Conservation (phyloP, 2,888 invertebrate genomes). For the Meteorus colon region DNA sequence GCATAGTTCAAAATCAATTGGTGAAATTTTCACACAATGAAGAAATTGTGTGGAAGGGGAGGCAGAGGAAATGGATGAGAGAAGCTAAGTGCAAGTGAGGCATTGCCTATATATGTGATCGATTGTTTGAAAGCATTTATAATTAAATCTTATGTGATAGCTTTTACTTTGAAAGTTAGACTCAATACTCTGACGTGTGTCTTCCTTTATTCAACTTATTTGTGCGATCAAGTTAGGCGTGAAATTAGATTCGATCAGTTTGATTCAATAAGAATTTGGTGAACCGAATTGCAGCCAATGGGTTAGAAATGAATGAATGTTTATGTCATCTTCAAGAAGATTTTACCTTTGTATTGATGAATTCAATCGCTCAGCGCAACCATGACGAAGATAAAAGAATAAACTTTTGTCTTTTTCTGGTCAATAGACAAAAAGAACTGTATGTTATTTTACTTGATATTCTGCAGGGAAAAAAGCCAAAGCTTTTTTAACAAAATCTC, state of each 20-base stretch:
- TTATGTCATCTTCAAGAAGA: background rate
- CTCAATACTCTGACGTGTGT: background rate
- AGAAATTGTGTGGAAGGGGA: background rate
- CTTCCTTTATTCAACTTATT: background rate
- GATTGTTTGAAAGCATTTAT: background rate
- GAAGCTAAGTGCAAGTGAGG: background rate
- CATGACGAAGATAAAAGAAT: too few species aligned
- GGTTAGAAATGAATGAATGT: background rate
- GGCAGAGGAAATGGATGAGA: background rate
- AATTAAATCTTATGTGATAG: conserved; percentile 6
- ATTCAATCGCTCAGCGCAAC: too few species aligned
- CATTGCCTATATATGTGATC: background rate
- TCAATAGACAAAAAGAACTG: too few species aligned
- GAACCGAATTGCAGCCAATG: background rate
- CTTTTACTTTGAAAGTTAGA: conserved; percentile 6
- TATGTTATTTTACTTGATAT: too few species aligned
- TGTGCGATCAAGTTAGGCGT: background rate
- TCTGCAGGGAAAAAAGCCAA: too few species aligned
- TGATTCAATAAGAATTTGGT: background rate
- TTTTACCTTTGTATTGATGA: background rate
- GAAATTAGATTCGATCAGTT: background rate
- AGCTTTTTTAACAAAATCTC: too few species aligned
- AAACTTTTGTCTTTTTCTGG: too few species aligned
- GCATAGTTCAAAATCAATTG: background rate
- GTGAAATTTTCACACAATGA: background rate